Percentiles rank a stretch among this genome's conserved stretches.
Conservation (phyloP, 2,113 vertebrate species). For the Esox niger region DNA sequence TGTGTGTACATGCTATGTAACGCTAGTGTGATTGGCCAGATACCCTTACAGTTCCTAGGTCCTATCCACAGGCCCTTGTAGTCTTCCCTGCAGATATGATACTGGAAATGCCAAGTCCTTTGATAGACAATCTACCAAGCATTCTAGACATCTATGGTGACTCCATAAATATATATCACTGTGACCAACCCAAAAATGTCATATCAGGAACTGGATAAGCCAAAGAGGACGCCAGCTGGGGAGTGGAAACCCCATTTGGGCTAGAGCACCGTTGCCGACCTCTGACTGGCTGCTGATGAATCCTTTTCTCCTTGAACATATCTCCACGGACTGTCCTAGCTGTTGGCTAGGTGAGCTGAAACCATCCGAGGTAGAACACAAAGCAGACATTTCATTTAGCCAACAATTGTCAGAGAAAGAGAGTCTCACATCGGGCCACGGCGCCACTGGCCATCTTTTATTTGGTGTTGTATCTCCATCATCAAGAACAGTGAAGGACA, state of each 20-base stretch:
- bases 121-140: too few relatives aligned
- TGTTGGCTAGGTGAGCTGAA: constrained; percentile 71
- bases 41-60: neutral
- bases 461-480: neutral
- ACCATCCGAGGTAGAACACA: constrained; percentile 83
- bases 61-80: neutral
- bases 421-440: neutral
- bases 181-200: neutral
- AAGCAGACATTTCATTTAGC: constrained; percentile 43
- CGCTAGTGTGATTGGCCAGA: neutral
- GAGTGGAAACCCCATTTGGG: neutral
- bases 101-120: too few relatives aligned
- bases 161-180: neutral
- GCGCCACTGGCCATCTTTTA: neutral
- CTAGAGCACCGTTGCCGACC: neutral
- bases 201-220: neutral
- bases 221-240: neutral
- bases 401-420: constrained; percentile 11
- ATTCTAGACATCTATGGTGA: neutral
- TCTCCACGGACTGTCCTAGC: constrained; percentile 11
- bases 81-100: neutral
- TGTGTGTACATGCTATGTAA: neutral
- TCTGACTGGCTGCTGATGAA: neutral
- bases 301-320: neutral
- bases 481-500: neutral